Percentiles rank a stretch among this genome's conserved stretches.
phyloP scores from a whole-genome alignment of 2,888 invertebrate species.

The Parelbella ahira region DNA sequence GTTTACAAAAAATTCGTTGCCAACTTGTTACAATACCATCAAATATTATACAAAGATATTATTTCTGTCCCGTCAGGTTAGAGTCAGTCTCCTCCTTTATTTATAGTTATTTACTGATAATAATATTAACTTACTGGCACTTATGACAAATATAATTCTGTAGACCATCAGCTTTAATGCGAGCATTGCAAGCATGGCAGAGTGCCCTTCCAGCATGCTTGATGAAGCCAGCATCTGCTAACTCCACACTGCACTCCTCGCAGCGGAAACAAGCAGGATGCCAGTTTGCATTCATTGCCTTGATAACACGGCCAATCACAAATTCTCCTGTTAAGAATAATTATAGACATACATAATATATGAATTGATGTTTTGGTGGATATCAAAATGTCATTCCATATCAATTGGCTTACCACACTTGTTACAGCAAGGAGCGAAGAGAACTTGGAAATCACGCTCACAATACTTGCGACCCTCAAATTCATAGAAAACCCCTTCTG shows the following conservation, averaged over 20 bases:
- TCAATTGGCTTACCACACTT: conserved; percentile 87
- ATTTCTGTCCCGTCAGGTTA: too few relatives aligned
- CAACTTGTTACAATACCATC: too few relatives aligned
- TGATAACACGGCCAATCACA: conserved; percentile 99
- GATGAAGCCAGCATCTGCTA: conserved; percentile 98
- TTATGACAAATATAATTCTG: conserved; percentile 99
- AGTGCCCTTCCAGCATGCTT: conserved; percentile 92
- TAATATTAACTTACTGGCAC: conserved; percentile 91
- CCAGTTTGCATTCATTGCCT: conserved; percentile 99
- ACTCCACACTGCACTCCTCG: conserved; percentile 93
- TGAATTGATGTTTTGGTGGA: too few relatives aligned
- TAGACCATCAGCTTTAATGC: conserved; percentile 95
- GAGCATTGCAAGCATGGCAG: conserved; percentile 98
- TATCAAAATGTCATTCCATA: too few relatives aligned
- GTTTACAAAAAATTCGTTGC: too few relatives aligned
- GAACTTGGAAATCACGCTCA: conserved; percentile 98
- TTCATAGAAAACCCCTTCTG: conserved; percentile 98
- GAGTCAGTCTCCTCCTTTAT: too few relatives aligned
- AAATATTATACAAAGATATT: too few relatives aligned
- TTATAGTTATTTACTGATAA: too few relatives aligned
- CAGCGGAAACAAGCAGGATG: conserved; percentile 99
- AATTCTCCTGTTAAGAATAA: conserved; percentile 96
- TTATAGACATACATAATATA: too few relatives aligned
- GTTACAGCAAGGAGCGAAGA: conserved; percentile 96
- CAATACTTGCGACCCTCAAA: conserved; percentile 99